Conservation (phyloP, 1,140 invertebrate genomes). For the Drosophila parvula region DNA sequence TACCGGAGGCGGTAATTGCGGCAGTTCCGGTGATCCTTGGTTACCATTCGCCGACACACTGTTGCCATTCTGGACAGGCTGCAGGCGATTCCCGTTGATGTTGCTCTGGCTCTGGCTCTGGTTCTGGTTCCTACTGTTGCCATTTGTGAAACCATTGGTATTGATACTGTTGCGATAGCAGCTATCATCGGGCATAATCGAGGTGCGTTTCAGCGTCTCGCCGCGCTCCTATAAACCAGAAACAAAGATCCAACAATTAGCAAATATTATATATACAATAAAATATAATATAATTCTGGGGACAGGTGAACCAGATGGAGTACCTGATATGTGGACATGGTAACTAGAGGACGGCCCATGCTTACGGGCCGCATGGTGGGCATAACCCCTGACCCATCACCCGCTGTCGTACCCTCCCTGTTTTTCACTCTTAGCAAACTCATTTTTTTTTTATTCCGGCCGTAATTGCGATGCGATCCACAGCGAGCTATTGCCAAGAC, state of each 20-base stretch:
- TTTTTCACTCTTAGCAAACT: conserved; percentile 68
- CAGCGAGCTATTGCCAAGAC: conserved; percentile 29
- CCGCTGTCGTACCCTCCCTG: conserved; percentile 14
- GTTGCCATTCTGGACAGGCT: conserved; percentile 42
- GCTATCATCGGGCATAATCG: conserved; percentile 76
- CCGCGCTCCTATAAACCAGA: conserved; percentile 56
- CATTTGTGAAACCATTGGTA: conserved; percentile 10
- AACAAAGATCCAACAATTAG: neutral
- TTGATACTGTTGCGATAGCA: conserved; percentile 72
- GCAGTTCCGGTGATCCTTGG: conserved; percentile 65
- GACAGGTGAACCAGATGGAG: neutral
- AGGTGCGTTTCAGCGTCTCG: conserved; percentile 77
- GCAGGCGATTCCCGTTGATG: conserved; percentile 53
- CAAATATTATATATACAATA: neutral
- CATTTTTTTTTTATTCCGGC: conserved; percentile 44
- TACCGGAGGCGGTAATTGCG: conserved; percentile 86
- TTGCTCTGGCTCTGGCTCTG: conserved; percentile 23
- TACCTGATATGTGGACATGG: conserved; percentile 73
- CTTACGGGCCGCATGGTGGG: conserved; percentile 72
- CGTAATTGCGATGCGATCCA: conserved; percentile 25
- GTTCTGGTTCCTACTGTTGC: conserved; percentile 33
- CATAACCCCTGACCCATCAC: conserved; percentile 40
- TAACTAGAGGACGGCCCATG: conserved; percentile 63
- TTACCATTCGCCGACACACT: conserved; percentile 35
- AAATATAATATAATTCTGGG: neutral